Conservation (phyloP, 2,113 vertebrate genomes). For the Onychostruthus taczanowskii region DNA sequence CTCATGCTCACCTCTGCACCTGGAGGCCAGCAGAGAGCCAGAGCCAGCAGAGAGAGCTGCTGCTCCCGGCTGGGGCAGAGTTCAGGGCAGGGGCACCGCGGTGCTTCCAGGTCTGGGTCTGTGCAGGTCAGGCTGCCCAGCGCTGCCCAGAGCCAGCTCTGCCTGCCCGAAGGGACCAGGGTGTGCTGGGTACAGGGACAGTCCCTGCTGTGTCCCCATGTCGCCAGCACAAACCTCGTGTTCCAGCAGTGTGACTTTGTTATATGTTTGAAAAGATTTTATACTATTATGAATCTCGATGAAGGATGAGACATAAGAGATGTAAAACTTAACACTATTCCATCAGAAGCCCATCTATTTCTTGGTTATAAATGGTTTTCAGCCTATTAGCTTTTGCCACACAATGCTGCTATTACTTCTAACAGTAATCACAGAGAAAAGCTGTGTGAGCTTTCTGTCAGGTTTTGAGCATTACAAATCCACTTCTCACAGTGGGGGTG, state of each 20-base stretch:
- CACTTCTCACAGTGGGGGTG: not conserved
- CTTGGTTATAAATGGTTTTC: not conserved
- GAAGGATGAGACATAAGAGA: not conserved
- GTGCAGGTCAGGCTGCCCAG: not conserved
- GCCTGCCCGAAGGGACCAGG: not conserved
- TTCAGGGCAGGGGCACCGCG: not conserved
- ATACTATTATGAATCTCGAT: not conserved
- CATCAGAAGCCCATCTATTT: not conserved
- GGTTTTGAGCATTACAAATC: not conserved
- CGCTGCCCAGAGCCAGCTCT: not conserved
- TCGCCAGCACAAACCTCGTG: not conserved
- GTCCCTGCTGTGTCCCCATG: fast-evolving
- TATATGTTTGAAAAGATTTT: not conserved
- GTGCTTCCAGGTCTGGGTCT: fast-evolving
- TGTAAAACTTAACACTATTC: not conserved
- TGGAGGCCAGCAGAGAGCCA: not conserved
- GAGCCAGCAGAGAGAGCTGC: not conserved
- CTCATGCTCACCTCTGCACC: slow-evolving; percentile 69
- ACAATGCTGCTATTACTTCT: not conserved
- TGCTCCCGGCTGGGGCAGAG: not conserved
- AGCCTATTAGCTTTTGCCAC: not conserved
- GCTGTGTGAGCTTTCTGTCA: not conserved
- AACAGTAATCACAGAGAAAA: not conserved
- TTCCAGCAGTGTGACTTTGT: not conserved
- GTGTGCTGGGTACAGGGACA: not conserved